Conservation (phyloP, 2,113 vertebrate species). For the Cinclus cinclus region DNA sequence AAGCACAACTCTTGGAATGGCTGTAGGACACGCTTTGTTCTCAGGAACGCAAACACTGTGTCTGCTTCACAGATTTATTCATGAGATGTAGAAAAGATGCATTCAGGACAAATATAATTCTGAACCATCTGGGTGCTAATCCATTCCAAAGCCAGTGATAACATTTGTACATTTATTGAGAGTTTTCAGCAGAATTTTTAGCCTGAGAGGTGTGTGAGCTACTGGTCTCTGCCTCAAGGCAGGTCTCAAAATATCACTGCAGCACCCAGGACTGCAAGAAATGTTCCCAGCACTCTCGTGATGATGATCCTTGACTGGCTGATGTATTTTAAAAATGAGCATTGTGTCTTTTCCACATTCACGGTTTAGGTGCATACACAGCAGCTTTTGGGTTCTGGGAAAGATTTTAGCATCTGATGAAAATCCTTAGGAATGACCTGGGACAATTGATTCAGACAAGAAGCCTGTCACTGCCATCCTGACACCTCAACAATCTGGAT, state of each 20-base stretch:
- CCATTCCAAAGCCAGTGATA: neutral
- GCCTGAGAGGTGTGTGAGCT: neutral
- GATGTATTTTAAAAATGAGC: neutral
- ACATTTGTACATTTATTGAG: neutral
- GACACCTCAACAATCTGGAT: neutral
- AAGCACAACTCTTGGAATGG: neutral
- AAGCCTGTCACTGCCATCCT: neutral
- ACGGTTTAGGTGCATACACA: neutral
- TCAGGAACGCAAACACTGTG: neutral
- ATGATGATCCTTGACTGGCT: neutral
- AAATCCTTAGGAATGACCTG: neutral
- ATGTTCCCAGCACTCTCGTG: neutral
- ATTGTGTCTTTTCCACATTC: neutral
- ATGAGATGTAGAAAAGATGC: slow-evolving; percentile 48
- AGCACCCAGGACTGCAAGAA: neutral
- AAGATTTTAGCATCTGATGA: neutral
- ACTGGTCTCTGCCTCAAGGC: neutral
- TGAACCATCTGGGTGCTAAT: neutral
- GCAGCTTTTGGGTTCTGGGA: neutral
- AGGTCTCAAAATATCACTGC: neutral
- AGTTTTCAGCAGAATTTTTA: neutral
- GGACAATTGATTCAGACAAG: neutral
- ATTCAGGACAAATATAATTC: slow-evolving; percentile 25
- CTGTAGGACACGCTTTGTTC: slow-evolving; percentile 26
- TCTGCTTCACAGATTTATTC: slow-evolving; percentile 28